Evolutionary conservation across 2,797 vertebrate species (phyloP).

Genomic region (Picus viridis): DNA sequence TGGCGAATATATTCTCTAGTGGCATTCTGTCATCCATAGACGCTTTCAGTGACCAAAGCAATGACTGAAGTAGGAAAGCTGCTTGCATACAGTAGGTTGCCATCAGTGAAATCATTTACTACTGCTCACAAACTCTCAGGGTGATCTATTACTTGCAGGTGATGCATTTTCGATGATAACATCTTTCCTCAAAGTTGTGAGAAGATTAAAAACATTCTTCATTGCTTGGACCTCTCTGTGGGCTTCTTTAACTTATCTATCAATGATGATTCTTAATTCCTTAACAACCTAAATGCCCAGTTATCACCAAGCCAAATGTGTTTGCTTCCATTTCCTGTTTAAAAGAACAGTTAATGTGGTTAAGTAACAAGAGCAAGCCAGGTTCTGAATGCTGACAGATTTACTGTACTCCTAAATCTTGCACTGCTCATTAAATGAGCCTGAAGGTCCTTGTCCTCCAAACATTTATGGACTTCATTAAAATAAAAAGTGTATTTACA

Average conservation of each 20-base stretch:
- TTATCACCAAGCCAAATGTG: neutral
- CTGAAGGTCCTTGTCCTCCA: neutral
- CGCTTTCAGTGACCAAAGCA: slow-evolving; percentile 33
- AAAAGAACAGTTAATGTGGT: neutral
- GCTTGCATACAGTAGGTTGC: neutral
- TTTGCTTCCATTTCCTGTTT: neutral
- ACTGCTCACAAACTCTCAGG: neutral
- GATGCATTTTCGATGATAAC: slow-evolving; percentile 19
- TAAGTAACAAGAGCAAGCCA: neutral
- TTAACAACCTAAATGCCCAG: neutral
- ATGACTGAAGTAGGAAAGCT: neutral
- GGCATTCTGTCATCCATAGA: neutral
- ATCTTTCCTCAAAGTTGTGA: neutral
- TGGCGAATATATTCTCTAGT: slow-evolving; percentile 23
- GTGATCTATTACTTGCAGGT: slow-evolving; percentile 18
- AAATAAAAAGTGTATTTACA: neutral
- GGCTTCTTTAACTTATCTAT: neutral
- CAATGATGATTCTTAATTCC: neutral
- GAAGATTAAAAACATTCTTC: slow-evolving; percentile 9
- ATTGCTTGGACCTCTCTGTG: neutral
- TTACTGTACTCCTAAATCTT: neutral
- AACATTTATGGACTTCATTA: neutral
- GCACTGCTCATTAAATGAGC: neutral
- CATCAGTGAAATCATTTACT: neutral
- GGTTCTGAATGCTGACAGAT: neutral